A percentile compares a stretch with the other conserved stretches of the same genome.
Evolutionary conservation across 1,140 invertebrate genomes (phyloP).

Genomic region (Drosophila kikkawai): DNA sequence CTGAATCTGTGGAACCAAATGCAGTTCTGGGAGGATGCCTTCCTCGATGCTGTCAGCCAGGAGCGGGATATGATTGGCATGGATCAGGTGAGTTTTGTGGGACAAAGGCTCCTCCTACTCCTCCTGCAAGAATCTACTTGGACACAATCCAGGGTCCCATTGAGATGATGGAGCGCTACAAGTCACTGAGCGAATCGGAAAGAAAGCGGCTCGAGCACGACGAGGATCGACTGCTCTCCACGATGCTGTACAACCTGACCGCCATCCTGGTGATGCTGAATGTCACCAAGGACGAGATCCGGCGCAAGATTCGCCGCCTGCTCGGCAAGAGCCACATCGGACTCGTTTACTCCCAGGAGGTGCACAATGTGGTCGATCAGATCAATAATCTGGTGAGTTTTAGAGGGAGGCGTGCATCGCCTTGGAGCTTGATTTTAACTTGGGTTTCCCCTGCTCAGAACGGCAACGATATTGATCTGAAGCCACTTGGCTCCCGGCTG

Average conservation of each 20-base stretch:
- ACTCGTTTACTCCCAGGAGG: constrained; percentile 97
- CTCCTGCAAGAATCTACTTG: background rate
- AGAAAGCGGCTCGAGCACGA: constrained; percentile 98
- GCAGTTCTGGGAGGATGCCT: constrained; percentile 99
- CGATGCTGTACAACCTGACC: constrained; percentile 98
- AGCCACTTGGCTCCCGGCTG: constrained; percentile 95
- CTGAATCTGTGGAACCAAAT: constrained; percentile 99
- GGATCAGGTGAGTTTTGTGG: constrained; percentile 90
- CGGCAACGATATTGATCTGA: constrained; percentile 98
- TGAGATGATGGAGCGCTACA: constrained; percentile 99
- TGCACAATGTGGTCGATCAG: constrained; percentile 98
- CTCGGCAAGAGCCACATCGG: constrained; percentile 99
- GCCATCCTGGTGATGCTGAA: constrained; percentile 98
- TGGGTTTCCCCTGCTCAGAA: constrained; percentile 86
- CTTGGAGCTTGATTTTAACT: no score
- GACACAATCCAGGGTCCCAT: constrained; percentile 89
- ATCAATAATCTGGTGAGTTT: constrained; percentile 94
- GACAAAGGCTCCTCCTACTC: no score
- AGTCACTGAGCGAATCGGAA: constrained; percentile 96
- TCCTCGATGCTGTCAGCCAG: constrained; percentile 99
- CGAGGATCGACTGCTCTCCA: constrained; percentile 97
- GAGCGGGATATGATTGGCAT: constrained; percentile 99
- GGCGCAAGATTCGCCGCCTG: constrained; percentile 96
- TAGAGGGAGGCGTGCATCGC: no score
- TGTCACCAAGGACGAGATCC: constrained; percentile 93